Evolutionary conservation across 1,140 invertebrate species (phyloP).

Genomic region (Leptopilina clavipes): DNA sequence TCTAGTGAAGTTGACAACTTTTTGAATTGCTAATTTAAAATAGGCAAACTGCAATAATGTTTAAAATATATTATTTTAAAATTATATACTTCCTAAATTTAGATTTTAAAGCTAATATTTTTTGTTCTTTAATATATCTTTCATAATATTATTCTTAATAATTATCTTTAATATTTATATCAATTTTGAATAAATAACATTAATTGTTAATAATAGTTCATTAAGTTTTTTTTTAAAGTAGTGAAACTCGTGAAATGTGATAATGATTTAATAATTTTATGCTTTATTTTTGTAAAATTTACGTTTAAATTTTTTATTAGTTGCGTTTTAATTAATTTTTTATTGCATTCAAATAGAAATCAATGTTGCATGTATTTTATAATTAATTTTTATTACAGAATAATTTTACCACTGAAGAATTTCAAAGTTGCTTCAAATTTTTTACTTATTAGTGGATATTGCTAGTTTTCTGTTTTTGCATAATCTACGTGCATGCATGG

Average conservation of each 20-base stretch:
- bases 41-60: constrained; percentile 29
- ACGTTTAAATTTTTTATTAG: too few relatives aligned
- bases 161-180: background rate
- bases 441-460: background rate
- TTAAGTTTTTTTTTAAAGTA: too few relatives aligned
- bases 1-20: constrained; percentile 49
- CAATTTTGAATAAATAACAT: background rate
- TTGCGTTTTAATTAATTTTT: background rate
- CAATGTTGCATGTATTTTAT: background rate
- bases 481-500: constrained; percentile 1
- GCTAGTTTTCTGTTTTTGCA: background rate
- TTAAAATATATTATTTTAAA: too few relatives aligned
- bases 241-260: too few relatives aligned
- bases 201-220: too few relatives aligned
- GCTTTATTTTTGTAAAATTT: too few relatives aligned
- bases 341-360: constrained; percentile 15
- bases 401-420: background rate
- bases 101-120: background rate
- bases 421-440: background rate
- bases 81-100: background rate
- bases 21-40: constrained; percentile 46
- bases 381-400: constrained; percentile 29
- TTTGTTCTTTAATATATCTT: background rate
- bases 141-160: too few relatives aligned
- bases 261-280: background rate